A percentile compares a stretch with the other conserved stretches of the same genome.
Conservation (phyloP, 2,888 invertebrate genomes). For the Cacoxenus indagator region DNA sequence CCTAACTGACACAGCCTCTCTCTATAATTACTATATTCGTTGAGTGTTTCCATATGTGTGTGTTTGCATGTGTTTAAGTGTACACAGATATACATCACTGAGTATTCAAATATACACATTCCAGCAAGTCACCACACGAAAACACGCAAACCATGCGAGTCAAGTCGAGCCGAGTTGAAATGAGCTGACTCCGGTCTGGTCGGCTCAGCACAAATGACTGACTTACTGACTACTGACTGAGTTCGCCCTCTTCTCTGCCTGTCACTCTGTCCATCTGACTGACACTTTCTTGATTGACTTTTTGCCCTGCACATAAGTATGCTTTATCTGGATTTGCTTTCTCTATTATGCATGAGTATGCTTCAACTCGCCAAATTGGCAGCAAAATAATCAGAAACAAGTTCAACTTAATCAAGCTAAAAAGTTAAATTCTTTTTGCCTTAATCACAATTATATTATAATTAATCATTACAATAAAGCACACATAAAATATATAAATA, state of each 20-base stretch:
- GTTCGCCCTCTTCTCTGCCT: background rate
- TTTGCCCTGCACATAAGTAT: slow-evolving; percentile 23
- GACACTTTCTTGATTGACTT: slow-evolving; percentile 44
- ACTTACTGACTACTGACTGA: background rate
- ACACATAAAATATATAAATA: too few species aligned
- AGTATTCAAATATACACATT: slow-evolving; percentile 48
- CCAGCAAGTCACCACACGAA: slow-evolving; percentile 32
- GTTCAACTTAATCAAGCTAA: too few species aligned
- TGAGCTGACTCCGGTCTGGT: too few species aligned
- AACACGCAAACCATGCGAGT: slow-evolving; percentile 3
- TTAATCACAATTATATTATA: too few species aligned
- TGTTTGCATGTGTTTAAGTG: slow-evolving; percentile 25
- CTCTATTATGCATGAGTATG: background rate
- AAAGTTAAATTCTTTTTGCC: too few species aligned
- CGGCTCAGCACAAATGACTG: background rate
- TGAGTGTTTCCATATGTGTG: background rate
- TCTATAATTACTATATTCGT: background rate
- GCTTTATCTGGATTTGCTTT: background rate
- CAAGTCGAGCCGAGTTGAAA: background rate
- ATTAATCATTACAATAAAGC: too few species aligned
- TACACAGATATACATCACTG: slow-evolving; percentile 52
- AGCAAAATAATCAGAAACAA: too few species aligned
- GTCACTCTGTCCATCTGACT: slow-evolving; percentile 6
- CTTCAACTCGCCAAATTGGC: too few species aligned
- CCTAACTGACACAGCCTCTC: slow-evolving; percentile 28